Evolutionary conservation across 2,113 vertebrate species (phyloP), one percentile per base, ranked within the genome.

Genomic region (Rhadina sibilatrix): DNA sequence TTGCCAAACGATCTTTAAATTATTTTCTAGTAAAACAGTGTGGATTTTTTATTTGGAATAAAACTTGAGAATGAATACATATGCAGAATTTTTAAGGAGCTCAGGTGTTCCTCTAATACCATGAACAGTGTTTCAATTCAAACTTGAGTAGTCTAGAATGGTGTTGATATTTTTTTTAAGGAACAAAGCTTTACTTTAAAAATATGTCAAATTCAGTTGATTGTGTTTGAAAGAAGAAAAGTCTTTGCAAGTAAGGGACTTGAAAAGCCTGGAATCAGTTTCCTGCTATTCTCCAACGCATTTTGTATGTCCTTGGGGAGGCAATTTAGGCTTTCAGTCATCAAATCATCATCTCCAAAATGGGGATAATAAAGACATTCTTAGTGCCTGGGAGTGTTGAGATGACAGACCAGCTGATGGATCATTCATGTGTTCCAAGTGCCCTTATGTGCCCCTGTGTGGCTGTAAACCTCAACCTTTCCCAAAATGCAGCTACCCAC

Each of bases 221-320:
- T 71, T 52, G 20, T 87, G 52, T 92, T 93, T 84, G 61, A 92
- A 92, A 86, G 46, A 82, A 87, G 81, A 89, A 53, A 38, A 83
- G 37, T 57, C 65, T 87, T 89, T 1, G 1, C 61, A 86, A 44
- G 75, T 71, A 87, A 84, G n/a, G 61, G n/a, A 71, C 71, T 93
- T 93, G 90, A 93, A 93, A 92, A 91, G 57, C 65, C 16, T 53
- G 53, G 79, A 77, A 90, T 93, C 60, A 46, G 80, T 94, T 90
- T 75, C 28, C 20, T 90, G 72, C 56, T 92, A 35, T 84, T 95
- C 90, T 81, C 28, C 44, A 87, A 69, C 76, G 90, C 37, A 90
- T 93, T 85, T 68, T 95, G 90, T 75, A 86, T 96, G 92, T 95
- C 93, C 94, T 94, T 93, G 68, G 92, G 92, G 94, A 96, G 49